These are phyloP conservation scores for Drosophila ambigua DNA, from an alignment of 1,140 invertebrate species.

Conservation along the genomic window DNA sequence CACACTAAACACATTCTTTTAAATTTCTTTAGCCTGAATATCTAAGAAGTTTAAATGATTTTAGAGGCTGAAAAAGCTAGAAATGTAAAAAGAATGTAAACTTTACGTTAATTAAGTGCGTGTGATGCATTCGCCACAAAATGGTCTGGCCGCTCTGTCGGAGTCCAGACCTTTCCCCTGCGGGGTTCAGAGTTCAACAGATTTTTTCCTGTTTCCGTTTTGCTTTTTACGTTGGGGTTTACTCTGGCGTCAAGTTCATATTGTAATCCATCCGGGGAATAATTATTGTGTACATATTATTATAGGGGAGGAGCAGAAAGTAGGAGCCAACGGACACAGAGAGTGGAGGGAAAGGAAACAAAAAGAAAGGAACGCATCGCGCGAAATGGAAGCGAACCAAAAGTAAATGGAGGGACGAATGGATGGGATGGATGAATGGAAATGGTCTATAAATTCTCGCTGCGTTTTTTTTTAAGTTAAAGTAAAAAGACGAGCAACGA, in stretches of 20 bases:
- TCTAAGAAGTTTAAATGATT: no score
- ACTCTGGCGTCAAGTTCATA: slow-evolving; percentile 61
- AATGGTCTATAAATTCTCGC: slow-evolving; percentile 66
- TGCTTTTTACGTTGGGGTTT: slow-evolving; percentile 41
- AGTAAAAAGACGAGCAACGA: slow-evolving; percentile 13
- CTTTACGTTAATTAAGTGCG: slow-evolving; percentile 42
- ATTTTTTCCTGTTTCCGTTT: slow-evolving; percentile 57
- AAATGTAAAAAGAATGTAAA: background rate
- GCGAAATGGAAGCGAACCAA: slow-evolving; percentile 6
- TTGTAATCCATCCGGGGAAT: slow-evolving; percentile 79
- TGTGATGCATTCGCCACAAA: slow-evolving; percentile 9
- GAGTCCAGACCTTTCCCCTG: background rate
- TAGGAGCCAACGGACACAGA: no score
- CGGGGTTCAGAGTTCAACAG: slow-evolving; percentile 63
- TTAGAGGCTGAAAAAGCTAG: no score
- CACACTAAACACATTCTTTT: no score
- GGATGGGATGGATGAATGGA: slow-evolving; percentile 17
- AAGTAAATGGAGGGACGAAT: slow-evolving; percentile 43
- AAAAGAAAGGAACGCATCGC: no score
- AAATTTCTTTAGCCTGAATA: no score
- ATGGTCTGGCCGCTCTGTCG: slow-evolving; percentile 1
- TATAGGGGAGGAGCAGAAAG: slow-evolving; percentile 56
- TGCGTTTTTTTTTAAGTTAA: slow-evolving; percentile 20
- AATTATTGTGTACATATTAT: slow-evolving; percentile 82
- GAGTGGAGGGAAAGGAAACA: no score